Conservation (phyloP, 1,140 invertebrate genomes). For the Drosophila albomicans region DNA sequence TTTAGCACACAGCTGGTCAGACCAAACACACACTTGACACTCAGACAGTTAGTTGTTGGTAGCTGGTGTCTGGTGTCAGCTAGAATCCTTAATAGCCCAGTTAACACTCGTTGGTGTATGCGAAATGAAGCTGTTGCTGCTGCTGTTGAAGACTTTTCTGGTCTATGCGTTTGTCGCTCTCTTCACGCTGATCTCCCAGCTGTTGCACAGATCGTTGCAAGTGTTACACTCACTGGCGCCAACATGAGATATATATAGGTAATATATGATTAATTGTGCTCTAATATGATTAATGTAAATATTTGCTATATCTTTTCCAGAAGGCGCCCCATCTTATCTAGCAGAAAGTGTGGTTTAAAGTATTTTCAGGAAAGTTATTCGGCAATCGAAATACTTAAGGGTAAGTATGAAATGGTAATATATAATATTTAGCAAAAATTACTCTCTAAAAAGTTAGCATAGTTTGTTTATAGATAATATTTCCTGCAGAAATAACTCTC, state of each 20-base stretch:
- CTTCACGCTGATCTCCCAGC: slow-evolving; percentile 42
- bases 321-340: no score
- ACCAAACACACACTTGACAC: background rate
- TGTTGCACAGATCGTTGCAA: slow-evolving; percentile 47
- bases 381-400: no score
- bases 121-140: slow-evolving; percentile 56
- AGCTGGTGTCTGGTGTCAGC: background rate
- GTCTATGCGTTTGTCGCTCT: slow-evolving; percentile 57
- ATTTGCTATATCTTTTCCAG: no score
- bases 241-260: slow-evolving; percentile 13
- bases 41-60: background rate
- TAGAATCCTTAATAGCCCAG: background rate
- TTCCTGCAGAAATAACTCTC: no score
- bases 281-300: no score
- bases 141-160: slow-evolving; percentile 38
- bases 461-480: no score
- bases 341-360: no score
- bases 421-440: no score
- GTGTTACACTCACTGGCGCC: slow-evolving; percentile 53
- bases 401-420: no score
- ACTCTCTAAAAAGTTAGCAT: no score
- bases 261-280: no score
- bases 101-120: slow-evolving; percentile 15
- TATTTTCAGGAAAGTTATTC: no score
- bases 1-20: slow-evolving; percentile 18